Evolutionary conservation across 2,888 invertebrate species (phyloP).

Genomic region (Nephrotoma flavescens): DNA sequence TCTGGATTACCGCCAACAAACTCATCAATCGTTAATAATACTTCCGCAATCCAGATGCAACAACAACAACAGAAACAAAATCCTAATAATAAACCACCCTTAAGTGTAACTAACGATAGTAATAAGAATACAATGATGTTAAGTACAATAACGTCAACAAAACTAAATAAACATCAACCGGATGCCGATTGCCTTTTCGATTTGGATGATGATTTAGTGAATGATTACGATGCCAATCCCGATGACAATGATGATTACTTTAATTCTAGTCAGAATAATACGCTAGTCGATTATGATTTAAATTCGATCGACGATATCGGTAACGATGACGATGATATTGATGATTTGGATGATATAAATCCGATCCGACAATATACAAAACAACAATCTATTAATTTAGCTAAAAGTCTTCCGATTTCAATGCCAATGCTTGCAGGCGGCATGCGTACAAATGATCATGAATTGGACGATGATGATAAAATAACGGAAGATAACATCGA

Average conservation of each 20-base stretch:
- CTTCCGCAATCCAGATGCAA: not conserved
- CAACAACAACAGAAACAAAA: not conserved
- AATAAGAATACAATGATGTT: not conserved
- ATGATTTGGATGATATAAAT: slow-evolving; percentile 49
- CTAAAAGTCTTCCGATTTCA: slow-evolving; percentile 65
- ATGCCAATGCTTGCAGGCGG: slow-evolving; percentile 38
- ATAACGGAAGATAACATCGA: slow-evolving; percentile 46
- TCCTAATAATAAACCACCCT: not conserved
- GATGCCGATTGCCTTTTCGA: slow-evolving; percentile 53
- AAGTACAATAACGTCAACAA: not conserved
- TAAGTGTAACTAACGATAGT: not conserved
- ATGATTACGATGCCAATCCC: slow-evolving; percentile 52
- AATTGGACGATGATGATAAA: slow-evolving; percentile 22
- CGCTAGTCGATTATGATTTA: slow-evolving; percentile 18
- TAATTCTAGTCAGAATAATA: not conserved
- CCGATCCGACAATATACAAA: slow-evolving; percentile 29
- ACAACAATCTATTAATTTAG: slow-evolving; percentile 31
- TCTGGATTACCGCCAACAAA: not conserved
- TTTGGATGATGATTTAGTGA: slow-evolving; percentile 61
- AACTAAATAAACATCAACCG: not conserved
- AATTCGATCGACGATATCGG: slow-evolving; percentile 11
- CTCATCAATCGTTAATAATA: not conserved
- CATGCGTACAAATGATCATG: slow-evolving; percentile 14
- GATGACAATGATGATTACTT: not conserved
- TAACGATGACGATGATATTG: slow-evolving; percentile 49